A percentile compares a stretch with the other conserved stretches of the same genome.
Conservation (phyloP, 2,888 invertebrate genomes). For the Melanostoma mellinum region DNA sequence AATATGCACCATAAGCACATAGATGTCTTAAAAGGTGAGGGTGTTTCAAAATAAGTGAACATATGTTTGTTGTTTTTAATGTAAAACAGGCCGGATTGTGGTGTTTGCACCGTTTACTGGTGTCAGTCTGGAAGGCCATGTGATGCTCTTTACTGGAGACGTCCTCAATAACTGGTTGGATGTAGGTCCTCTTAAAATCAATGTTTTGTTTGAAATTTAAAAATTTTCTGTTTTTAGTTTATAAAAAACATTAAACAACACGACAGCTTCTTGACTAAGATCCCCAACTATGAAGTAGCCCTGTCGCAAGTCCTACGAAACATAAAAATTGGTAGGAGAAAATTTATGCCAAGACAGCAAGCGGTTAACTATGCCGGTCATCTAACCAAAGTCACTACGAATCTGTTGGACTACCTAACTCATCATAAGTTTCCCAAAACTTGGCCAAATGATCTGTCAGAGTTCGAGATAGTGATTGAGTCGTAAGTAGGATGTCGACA, state of each 20-base stretch:
- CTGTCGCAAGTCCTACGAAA: slow-evolving; percentile 92
- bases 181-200: slow-evolving; percentile 83
- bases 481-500: slow-evolving; percentile 85
- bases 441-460: slow-evolving; percentile 88
- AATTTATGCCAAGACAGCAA: slow-evolving; percentile 95
- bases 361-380: slow-evolving; percentile 93
- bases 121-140: slow-evolving; percentile 93
- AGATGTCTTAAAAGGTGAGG: slow-evolving; percentile 85
- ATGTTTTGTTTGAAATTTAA: not conserved
- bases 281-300: slow-evolving; percentile 92
- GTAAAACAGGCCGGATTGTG: slow-evolving; percentile 87
- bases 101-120: slow-evolving; percentile 96
- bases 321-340: slow-evolving; percentile 92
- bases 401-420: slow-evolving; percentile 89
- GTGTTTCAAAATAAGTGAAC: not conserved
- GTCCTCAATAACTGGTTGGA: slow-evolving; percentile 96
- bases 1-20: slow-evolving; percentile 89
- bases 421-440: slow-evolving; percentile 86
- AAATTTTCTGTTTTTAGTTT: slow-evolving; percentile 83
- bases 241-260: slow-evolving; percentile 91
- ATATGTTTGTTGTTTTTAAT: slow-evolving; percentile 5
- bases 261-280: slow-evolving; percentile 87
- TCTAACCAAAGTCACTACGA: slow-evolving; percentile 91
- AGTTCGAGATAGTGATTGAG: slow-evolving; percentile 93
- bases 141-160: slow-evolving; percentile 95